These are phyloP conservation scores for Smutsia temminckii DNA, from an alignment of 2,797 vertebrate genomes.

Conservation along the genomic window DNA sequence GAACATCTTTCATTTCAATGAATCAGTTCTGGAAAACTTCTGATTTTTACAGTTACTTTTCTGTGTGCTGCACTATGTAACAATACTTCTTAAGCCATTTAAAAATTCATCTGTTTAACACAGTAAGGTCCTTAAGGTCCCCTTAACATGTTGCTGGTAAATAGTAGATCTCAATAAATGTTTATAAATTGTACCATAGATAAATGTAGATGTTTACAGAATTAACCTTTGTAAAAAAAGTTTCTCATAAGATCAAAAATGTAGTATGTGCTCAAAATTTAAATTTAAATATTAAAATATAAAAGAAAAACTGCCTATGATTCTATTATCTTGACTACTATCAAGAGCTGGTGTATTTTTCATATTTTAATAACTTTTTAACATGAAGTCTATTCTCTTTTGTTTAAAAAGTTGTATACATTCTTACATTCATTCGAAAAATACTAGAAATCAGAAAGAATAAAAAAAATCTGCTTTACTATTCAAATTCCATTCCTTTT, in stretches of 20 bases:
- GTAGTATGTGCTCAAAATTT: not conserved
- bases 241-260: constrained; percentile 2
- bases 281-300: not conserved
- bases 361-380: not conserved
- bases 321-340: not conserved
- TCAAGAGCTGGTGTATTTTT: not conserved
- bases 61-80: not conserved
- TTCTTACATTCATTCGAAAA: constrained; percentile 6
- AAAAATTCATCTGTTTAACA: not conserved
- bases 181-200: not conserved
- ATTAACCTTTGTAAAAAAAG: not conserved
- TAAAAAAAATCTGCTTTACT: not conserved
- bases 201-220: not conserved
- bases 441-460: not conserved
- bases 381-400: not conserved
- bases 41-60: not conserved
- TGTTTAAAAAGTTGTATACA: not conserved
- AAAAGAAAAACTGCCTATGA: not conserved
- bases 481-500: not conserved
- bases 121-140: not conserved
- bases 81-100: not conserved
- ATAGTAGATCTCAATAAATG: not conserved
- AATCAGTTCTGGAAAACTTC: not conserved
- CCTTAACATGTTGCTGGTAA: not conserved
- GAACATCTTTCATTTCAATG: not conserved